Percentiles rank a stretch among this genome's conserved stretches.
Evolutionary conservation across 2,888 invertebrate genomes (phyloP).

Genomic region (Colostygia pectinataria): DNA sequence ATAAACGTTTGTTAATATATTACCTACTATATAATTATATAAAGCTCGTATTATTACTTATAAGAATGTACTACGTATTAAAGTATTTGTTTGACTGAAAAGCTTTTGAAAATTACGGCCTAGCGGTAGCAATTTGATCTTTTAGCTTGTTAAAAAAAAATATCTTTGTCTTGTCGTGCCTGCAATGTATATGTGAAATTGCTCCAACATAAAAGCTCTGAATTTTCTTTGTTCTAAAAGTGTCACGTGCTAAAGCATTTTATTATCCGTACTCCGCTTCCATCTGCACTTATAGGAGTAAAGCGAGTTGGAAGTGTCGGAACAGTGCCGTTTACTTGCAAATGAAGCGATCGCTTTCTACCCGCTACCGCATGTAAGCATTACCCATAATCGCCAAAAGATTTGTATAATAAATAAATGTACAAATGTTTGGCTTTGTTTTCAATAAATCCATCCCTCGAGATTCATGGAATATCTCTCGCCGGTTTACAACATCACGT

Average conservation of each 20-base stretch:
- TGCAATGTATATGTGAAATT: constrained; percentile 32
- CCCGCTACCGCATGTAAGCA: constrained; percentile 39
- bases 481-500: constrained; percentile 20
- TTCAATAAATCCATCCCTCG: constrained; percentile 13
- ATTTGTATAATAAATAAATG: constrained; percentile 27
- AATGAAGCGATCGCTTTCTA: constrained; percentile 54
- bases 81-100: too few species aligned
- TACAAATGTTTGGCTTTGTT: constrained; percentile 21
- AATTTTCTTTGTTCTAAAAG: constrained; percentile 63
- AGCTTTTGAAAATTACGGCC: too few species aligned
- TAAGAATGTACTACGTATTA: not conserved
- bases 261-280: constrained; percentile 56
- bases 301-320: constrained; percentile 39
- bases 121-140: too few species aligned
- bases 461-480: constrained; percentile 11
- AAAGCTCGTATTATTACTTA: not conserved
- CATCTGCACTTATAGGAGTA: constrained; percentile 29
- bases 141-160: not conserved
- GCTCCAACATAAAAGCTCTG: constrained; percentile 50
- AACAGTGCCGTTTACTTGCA: constrained; percentile 54
- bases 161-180: constrained; percentile 5
- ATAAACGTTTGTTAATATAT: too few species aligned
- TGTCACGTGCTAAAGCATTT: constrained; percentile 73
- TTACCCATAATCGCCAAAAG: constrained; percentile 35
- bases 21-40: too few species aligned